Percentiles rank a stretch among this genome's conserved stretches.
Conservation (phyloP, 2,888 invertebrate species). For the Silvanus unidentatus region DNA sequence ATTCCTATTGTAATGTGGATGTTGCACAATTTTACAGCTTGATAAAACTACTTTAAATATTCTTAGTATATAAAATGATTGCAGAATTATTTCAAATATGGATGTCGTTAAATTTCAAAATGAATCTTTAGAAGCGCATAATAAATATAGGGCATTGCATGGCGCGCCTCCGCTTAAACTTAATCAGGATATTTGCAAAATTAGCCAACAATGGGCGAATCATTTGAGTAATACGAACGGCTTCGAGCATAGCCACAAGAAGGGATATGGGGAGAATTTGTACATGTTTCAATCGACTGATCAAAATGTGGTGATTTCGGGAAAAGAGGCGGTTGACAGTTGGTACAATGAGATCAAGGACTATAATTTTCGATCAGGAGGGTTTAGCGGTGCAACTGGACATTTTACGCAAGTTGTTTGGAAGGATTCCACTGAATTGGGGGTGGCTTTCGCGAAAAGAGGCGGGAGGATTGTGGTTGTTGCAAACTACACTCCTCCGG, state of each 20-base stretch:
- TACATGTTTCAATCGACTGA: conserved; percentile 65
- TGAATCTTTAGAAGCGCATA: conserved; percentile 55
- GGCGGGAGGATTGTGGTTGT: conserved; percentile 76
- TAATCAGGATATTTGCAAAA: conserved; percentile 50
- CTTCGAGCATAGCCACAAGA: conserved; percentile 54
- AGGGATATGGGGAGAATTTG: conserved; percentile 61
- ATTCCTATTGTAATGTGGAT: too few species aligned
- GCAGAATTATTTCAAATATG: conserved; percentile 24
- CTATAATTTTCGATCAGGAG: conserved; percentile 63
- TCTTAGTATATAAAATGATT: too few species aligned
- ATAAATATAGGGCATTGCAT: conserved; percentile 53
- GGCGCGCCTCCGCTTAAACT: conserved; percentile 52
- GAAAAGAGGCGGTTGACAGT: conserved; percentile 65
- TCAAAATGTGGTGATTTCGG: conserved; percentile 58
- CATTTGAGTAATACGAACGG: conserved; percentile 49
- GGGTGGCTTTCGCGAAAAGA: conserved; percentile 64
- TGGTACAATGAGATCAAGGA: conserved; percentile 75
- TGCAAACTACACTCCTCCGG: conserved; percentile 84
- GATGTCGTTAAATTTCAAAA: conserved; percentile 30
- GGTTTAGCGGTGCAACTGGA: conserved; percentile 58
- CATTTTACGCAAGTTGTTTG: conserved; percentile 76
- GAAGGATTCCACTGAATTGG: conserved; percentile 68
- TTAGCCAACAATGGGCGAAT: conserved; percentile 52
- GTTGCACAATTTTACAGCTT: too few species aligned
- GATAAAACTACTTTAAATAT: too few species aligned